Percentiles rank a stretch among this genome's conserved stretches.
Conservation (phyloP, 2,113 vertebrate genomes). For the Chiloscyllium plagiosum region DNA sequence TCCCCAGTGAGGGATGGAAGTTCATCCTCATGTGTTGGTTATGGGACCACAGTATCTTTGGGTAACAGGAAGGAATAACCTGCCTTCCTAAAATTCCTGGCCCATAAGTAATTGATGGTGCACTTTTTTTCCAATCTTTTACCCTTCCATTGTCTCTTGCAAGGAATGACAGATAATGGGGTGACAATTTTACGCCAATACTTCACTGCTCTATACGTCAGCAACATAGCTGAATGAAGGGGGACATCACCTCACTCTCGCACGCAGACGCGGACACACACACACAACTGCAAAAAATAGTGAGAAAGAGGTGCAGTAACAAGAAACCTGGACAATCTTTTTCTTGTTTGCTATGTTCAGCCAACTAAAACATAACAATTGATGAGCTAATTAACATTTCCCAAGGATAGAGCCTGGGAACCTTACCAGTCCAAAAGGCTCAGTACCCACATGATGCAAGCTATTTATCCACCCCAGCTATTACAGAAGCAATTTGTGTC, state of each 20-base stretch:
- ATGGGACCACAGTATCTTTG: too few species aligned
- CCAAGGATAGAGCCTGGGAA: background rate
- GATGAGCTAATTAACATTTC: background rate
- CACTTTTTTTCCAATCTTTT: background rate
- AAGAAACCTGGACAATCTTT: background rate
- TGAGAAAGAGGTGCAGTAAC: background rate
- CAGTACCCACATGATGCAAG: background rate
- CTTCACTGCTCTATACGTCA: background rate
- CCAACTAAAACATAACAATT: background rate
- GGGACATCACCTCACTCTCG: background rate
- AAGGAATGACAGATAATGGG: background rate
- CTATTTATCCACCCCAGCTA: background rate
- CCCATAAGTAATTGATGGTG: background rate
- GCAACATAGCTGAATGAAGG: background rate
- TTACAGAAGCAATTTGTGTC: background rate
- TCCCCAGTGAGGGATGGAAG: too few species aligned
- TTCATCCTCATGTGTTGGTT: too few species aligned
- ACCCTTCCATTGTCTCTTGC: background rate
- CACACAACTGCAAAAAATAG: background rate
- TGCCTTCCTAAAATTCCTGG: too few species aligned
- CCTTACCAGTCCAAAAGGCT: background rate
- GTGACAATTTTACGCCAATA: background rate
- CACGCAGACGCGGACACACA: too few species aligned
- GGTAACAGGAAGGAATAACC: too few species aligned
- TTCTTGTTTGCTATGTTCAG: background rate